Evolutionary conservation across 2,113 vertebrate species (phyloP).

Genomic region (Caranx melampygus): DNA sequence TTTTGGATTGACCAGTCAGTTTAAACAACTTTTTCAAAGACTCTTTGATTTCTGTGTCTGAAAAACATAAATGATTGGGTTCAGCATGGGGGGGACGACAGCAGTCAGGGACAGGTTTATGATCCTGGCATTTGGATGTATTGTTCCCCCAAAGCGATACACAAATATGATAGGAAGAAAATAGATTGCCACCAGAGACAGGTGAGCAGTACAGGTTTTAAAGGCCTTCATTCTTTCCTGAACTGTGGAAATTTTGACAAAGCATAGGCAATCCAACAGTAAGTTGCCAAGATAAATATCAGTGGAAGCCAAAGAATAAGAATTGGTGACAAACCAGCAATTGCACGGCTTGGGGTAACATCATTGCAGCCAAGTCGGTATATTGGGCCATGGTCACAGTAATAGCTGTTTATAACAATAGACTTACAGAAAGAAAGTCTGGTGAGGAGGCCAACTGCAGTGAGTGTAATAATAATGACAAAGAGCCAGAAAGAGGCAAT

Average conservation of each 20-base stretch:
- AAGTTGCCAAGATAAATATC: conserved; percentile 53
- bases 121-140: conserved; percentile 66
- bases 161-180: conserved; percentile 50
- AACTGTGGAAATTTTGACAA: conserved; percentile 57
- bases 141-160: background rate
- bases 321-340: conserved; percentile 19
- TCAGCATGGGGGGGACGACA: conserved; percentile 68
- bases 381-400: conserved; percentile 75
- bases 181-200: conserved; percentile 69
- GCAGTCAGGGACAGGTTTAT: conserved; percentile 77
- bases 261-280: conserved; percentile 40
- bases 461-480: background rate
- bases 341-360: conserved; percentile 16
- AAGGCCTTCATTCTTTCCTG: conserved; percentile 61
- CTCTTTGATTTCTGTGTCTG: conserved; percentile 75
- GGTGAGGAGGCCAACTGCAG: conserved; percentile 53
- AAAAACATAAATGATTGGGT: conserved; percentile 77
- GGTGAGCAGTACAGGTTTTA: conserved; percentile 69
- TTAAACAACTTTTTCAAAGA: conserved; percentile 56
- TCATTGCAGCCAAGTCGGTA: conserved; percentile 72
- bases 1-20: conserved; percentile 25
- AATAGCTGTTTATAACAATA: conserved; percentile 74
- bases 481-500: conserved; percentile 61
- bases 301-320: conserved; percentile 60
- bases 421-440: conserved; percentile 75